Evolutionary conservation across 2,888 invertebrate species (phyloP).

Genomic region (Coecobrya sp.): DNA sequence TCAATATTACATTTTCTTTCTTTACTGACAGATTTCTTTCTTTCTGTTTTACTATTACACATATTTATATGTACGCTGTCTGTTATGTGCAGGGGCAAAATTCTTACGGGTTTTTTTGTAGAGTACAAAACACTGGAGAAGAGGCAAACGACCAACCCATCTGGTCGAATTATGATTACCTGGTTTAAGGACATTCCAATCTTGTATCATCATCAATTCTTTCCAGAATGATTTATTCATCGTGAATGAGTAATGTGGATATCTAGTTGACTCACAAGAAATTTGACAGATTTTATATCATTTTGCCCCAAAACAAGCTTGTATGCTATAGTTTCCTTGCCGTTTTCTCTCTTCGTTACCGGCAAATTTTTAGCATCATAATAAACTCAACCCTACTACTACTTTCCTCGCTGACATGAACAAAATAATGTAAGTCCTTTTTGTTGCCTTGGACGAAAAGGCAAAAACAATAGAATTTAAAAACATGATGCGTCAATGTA

Average conservation of each 20-base stretch:
- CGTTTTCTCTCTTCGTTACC: too few species aligned
- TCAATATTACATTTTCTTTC: background rate
- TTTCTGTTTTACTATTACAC: too few species aligned
- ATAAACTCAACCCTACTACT: background rate
- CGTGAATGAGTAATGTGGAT: background rate
- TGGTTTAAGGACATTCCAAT: slow-evolving; percentile 31
- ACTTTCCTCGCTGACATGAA: background rate
- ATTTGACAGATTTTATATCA: slow-evolving; percentile 50
- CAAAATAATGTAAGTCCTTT: background rate
- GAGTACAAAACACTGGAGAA: background rate
- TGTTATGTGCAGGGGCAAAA: background rate
- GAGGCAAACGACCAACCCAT: slow-evolving; percentile 34
- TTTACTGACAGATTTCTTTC: background rate
- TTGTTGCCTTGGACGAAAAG: background rate
- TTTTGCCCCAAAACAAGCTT: slow-evolving; percentile 21
- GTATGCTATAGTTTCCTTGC: too few species aligned
- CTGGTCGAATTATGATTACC: slow-evolving; percentile 12
- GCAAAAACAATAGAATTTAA: slow-evolving; percentile 62
- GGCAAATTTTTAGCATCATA: too few species aligned
- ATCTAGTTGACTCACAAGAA: background rate
- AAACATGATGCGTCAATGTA: slow-evolving; percentile 26
- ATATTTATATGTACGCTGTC: background rate
- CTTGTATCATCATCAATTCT: slow-evolving; percentile 17
- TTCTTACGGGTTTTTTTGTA: background rate
- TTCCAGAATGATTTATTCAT: slow-evolving; percentile 30